These are phyloP conservation scores for Falco berigora DNA, from an alignment of 2,797 vertebrate species.

Conservation along the genomic window DNA sequence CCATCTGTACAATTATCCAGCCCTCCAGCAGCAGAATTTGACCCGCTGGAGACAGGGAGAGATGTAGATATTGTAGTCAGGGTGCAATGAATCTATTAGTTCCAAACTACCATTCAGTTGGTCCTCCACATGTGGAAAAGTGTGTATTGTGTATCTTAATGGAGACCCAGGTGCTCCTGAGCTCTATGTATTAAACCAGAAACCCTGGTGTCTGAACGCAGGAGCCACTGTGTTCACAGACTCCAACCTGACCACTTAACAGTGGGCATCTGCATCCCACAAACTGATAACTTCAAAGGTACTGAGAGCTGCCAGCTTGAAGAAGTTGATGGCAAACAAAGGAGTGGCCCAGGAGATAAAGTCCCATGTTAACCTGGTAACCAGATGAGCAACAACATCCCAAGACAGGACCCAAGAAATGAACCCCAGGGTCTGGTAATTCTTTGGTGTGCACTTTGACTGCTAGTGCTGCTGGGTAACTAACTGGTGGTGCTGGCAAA, in stretches of 20 bases:
- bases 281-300: not conserved
- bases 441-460: not conserved
- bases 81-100: not conserved
- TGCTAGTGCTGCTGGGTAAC: not conserved
- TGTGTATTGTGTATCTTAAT: not conserved
- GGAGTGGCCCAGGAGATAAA: not conserved
- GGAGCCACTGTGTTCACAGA: not conserved
- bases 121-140: not conserved
- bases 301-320: not conserved
- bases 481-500: not conserved
- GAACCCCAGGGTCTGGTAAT: not conserved
- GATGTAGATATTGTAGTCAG: not conserved
- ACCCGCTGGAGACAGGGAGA: not conserved
- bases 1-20: not conserved
- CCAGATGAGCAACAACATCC: rapidly evolving
- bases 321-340: not conserved
- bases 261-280: not conserved
- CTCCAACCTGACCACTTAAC: not conserved
- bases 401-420: not conserved
- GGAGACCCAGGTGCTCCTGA: not conserved
- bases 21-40: not conserved
- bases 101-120: not conserved
- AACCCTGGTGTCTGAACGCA: not conserved
- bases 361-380: not conserved
- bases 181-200: not conserved